phyloP scores from a whole-genome alignment of 53 echinoderm and acorn worm genomes.

The Henricia sp. region DNA sequence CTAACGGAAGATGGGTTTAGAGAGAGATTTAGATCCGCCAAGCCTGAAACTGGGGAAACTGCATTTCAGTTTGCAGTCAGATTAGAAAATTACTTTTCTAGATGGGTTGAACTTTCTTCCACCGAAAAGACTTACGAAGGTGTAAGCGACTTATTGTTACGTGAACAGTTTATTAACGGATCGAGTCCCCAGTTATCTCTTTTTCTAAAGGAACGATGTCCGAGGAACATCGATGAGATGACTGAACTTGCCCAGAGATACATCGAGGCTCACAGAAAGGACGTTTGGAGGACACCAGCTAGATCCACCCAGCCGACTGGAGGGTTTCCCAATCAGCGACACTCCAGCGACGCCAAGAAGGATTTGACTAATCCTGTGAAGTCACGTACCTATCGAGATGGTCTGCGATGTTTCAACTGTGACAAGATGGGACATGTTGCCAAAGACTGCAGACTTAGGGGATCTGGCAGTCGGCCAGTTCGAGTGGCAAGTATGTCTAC shows the following conservation, averaged over 20 bases:
- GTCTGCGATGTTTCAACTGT: not conserved
- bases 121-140: constrained; percentile 14
- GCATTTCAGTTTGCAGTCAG: constrained; percentile 34
- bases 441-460: not conserved
- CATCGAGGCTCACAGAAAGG: not conserved
- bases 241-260: constrained; percentile 14
- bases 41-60: constrained; percentile 31
- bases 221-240: not conserved
- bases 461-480: not conserved
- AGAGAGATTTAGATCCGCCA: constrained; percentile 4
- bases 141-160: constrained; percentile 19
- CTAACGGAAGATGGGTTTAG: constrained; percentile 42
- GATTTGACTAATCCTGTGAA: not conserved
- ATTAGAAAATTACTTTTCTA: constrained; percentile 36
- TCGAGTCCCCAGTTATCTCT: constrained; percentile 9
- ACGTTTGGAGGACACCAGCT: not conserved
- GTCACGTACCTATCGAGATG: not conserved
- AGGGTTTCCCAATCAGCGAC: not conserved
- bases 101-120: constrained; percentile 35
- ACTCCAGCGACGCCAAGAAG: not conserved
- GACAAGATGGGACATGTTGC: not conserved
- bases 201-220: not conserved
- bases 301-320: not conserved
- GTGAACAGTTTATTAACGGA: constrained; percentile 38
- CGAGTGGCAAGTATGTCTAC: not conserved